Conservation (phyloP, 1,140 invertebrate species). For the Drosophila punjabiensis region DNA sequence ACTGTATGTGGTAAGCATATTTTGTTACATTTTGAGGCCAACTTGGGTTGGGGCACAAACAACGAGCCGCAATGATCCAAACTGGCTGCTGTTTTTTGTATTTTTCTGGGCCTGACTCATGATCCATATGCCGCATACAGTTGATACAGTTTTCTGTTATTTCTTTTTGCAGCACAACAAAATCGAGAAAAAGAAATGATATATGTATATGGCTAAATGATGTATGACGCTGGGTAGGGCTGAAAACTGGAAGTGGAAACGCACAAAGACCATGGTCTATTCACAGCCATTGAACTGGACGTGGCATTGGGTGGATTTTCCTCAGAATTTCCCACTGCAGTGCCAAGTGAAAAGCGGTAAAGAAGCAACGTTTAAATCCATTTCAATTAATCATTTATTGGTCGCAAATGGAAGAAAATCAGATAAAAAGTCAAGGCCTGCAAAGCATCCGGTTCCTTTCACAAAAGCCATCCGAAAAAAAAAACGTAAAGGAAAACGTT, state of each 20-base stretch:
- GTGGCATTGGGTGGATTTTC: conserved; percentile 25
- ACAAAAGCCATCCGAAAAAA: conserved; percentile 37
- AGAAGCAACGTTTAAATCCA: conserved; percentile 35
- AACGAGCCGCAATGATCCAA: conserved; percentile 20
- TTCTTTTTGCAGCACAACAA: conserved; percentile 32
- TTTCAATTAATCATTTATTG: conserved; percentile 57
- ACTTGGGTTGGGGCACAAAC: conserved; percentile 53
- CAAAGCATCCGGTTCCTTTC: conserved; percentile 61
- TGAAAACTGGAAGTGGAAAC: conserved; percentile 34
- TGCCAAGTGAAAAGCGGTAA: conserved; percentile 34
- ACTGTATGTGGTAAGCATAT: conserved; percentile 52
- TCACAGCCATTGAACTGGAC: conserved; percentile 34
- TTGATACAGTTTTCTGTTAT: conserved; percentile 64
- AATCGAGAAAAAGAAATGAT: conserved; percentile 24
- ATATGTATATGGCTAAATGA: conserved; percentile 44
- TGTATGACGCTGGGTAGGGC: conserved; percentile 56
- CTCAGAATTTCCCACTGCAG: conserved; percentile 29
- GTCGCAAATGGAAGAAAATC: conserved; percentile 13
- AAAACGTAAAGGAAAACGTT: neutral
- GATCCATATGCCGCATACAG: conserved; percentile 51
- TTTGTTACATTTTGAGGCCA: conserved; percentile 68
- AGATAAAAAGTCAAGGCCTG: conserved; percentile 37
- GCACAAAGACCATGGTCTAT: conserved; percentile 50
- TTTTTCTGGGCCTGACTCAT: conserved; percentile 63
- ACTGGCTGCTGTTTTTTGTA: conserved; percentile 45